These are phyloP conservation scores for Sebastes nivosus DNA, from an alignment of 2,797 vertebrate genomes.

Conservation along the genomic window DNA sequence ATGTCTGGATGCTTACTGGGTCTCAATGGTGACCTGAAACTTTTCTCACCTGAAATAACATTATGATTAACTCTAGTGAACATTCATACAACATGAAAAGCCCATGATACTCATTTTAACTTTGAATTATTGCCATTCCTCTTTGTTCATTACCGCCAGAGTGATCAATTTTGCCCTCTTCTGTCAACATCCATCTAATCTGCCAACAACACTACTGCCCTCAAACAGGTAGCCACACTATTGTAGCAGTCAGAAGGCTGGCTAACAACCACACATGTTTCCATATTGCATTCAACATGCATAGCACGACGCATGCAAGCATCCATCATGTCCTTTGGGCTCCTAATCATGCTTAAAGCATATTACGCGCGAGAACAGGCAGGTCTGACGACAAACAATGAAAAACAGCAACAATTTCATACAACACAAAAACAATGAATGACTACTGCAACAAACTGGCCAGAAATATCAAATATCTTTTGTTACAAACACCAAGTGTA, in stretches of 20 bases:
- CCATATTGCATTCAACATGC: neutral
- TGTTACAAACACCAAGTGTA: neutral
- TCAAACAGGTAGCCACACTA: neutral
- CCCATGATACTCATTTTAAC: neutral
- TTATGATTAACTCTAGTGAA: neutral
- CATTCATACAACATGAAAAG: neutral
- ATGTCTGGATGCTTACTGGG: neutral
- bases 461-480: neutral
- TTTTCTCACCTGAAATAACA: neutral
- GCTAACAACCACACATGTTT: neutral
- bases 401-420: neutral
- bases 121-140: neutral
- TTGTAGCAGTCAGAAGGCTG: neutral
- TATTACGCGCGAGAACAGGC: neutral
- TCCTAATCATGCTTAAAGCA: neutral
- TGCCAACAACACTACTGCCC: neutral
- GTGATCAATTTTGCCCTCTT: neutral
- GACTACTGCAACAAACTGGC: neutral
- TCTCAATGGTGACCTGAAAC: neutral
- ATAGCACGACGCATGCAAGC: neutral
- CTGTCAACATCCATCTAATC: neutral
- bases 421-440: neutral
- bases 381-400: neutral
- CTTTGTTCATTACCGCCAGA: neutral
- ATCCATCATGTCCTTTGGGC: slow-evolving; percentile 1